phyloP scores from a whole-genome alignment of 2,888 invertebrate genomes.

The Chirona hameri region DNA sequence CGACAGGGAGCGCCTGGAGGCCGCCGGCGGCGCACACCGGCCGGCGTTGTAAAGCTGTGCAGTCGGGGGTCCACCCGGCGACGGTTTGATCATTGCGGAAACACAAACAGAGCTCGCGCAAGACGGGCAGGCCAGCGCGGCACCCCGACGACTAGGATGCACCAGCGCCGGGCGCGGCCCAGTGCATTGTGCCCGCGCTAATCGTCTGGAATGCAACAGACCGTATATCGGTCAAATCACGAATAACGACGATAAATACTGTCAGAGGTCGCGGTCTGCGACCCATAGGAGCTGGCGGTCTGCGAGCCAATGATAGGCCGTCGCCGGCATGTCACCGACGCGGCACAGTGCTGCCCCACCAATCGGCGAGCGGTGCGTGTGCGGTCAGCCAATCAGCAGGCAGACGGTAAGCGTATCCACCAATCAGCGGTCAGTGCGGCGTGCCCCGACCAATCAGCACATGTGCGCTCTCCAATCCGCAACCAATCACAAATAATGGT shows the following conservation, averaged over 20 bases:
- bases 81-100: too few species aligned
- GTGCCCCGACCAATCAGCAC: neutral
- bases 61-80: neutral
- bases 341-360: neutral
- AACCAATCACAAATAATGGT: neutral
- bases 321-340: too few species aligned
- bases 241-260: too few species aligned
- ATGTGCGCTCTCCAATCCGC: neutral
- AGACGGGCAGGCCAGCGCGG: neutral
- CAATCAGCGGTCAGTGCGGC: neutral
- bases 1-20: neutral
- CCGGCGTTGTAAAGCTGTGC: neutral
- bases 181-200: neutral
- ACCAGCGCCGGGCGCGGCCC: neutral
- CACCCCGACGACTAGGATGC: neutral
- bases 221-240: too few species aligned
- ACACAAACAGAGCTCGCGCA: too few species aligned
- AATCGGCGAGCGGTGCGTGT: neutral
- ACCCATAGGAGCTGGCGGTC: too few species aligned
- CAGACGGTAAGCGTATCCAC: neutral
- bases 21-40: neutral
- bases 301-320: too few species aligned
- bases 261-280: too few species aligned
- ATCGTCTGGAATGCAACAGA: neutral
- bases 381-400: neutral